phyloP scores from a whole-genome alignment of 2,888 invertebrate species.

The Acanthococcus lagerstroemiae region DNA sequence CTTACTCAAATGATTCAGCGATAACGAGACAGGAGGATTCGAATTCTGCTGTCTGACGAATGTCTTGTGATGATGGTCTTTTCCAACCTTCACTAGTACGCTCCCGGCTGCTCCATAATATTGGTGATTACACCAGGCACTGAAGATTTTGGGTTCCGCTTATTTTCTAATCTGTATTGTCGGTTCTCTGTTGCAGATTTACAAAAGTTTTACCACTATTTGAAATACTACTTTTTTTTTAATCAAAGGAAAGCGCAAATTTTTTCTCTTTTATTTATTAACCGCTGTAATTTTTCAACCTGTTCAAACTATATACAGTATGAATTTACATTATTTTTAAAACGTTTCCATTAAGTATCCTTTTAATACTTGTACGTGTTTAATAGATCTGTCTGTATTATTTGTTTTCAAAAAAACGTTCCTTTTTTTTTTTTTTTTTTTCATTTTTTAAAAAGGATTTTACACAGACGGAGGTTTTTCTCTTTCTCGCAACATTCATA shows the following conservation, averaged over 20 bases:
- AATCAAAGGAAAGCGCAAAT: slow-evolving; percentile 4
- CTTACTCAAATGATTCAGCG: too few species aligned
- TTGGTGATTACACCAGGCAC: too few species aligned
- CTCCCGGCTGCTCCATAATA: too few species aligned
- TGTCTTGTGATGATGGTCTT: too few species aligned
- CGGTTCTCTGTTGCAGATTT: too few species aligned
- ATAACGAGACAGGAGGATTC: too few species aligned
- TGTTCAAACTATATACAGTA: too few species aligned
- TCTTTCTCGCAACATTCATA: slow-evolving; percentile 20
- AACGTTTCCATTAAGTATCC: not conserved
- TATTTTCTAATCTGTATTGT: too few species aligned
- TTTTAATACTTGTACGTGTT: slow-evolving; percentile 7
- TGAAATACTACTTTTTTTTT: not conserved
- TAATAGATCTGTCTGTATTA: slow-evolving; percentile 6
- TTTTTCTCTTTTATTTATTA: not conserved
- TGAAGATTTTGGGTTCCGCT: too few species aligned
- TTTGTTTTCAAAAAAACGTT: not conserved
- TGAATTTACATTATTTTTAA: too few species aligned
- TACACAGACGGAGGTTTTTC: slow-evolving; percentile 3
- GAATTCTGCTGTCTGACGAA: too few species aligned
- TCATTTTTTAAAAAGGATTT: not conserved
- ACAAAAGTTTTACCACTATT: slow-evolving; percentile 23
- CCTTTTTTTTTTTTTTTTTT: slow-evolving; percentile 6
- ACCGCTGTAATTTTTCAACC: not conserved
- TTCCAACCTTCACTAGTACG: too few species aligned